Percentiles rank a stretch among this genome's conserved stretches.
These are phyloP conservation scores for Blennius ocellaris DNA, from an alignment of 2,113 vertebrate genomes.

Conservation along the genomic window DNA sequence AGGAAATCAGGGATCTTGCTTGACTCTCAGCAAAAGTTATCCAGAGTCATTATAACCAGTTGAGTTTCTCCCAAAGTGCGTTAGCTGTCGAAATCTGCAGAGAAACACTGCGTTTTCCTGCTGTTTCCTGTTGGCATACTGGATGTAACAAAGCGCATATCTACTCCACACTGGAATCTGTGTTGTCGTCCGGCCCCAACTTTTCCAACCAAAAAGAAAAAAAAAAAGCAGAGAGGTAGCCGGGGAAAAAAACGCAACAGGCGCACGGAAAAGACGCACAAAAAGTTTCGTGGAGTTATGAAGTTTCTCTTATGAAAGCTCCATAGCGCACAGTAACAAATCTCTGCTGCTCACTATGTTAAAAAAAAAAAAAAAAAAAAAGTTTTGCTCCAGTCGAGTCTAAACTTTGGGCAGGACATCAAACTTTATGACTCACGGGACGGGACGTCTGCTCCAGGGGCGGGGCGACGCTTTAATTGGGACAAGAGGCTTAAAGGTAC, in stretches of 20 bases:
- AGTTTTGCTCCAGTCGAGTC: conserved; percentile 76
- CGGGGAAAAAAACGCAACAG: conserved; percentile 44
- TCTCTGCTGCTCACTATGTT: conserved; percentile 78
- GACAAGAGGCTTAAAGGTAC: conserved; percentile 77
- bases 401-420: conserved; percentile 85
- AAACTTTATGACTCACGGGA: conserved; percentile 85
- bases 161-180: conserved; percentile 66
- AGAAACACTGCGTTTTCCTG: conserved; percentile 53
- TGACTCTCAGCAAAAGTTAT: conserved; percentile 60
- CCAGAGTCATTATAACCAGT: conserved; percentile 63
- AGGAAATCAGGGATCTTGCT: conserved; percentile 52
- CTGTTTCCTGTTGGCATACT: conserved; percentile 71
- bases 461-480: conserved; percentile 68
- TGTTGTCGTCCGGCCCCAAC: conserved; percentile 51
- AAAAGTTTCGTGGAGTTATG: neutral
- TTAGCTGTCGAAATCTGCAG: conserved; percentile 72
- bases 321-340: conserved; percentile 68
- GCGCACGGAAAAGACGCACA: conserved; percentile 21
- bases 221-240: conserved; percentile 17
- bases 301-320: conserved; percentile 10
- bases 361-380: conserved; percentile 54
- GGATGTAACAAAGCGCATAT: conserved; percentile 79
- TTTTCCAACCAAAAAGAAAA: conserved; percentile 38
- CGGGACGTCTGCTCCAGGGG: conserved; percentile 74
- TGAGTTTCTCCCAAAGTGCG: conserved; percentile 43